Conservation (phyloP, 2,113 vertebrate genomes). For the Hyaena hyaena region DNA sequence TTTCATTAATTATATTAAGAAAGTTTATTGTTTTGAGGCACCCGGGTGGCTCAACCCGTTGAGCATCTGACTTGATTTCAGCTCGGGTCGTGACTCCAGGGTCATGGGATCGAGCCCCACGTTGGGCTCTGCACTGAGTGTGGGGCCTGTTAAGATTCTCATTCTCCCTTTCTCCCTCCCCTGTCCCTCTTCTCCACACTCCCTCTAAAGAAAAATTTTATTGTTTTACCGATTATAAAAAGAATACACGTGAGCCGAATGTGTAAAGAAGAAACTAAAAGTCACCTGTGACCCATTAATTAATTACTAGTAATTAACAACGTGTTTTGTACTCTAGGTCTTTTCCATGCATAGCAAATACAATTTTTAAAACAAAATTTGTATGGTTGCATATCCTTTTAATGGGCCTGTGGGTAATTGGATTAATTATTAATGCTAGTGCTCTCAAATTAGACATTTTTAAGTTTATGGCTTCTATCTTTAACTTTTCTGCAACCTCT, state of each 20-base stretch:
- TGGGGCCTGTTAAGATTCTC: no score
- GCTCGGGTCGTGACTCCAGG: no score
- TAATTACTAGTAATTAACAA: not conserved
- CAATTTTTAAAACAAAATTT: not conserved
- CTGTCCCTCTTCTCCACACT: no score
- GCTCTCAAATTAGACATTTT: not conserved
- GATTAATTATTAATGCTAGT: not conserved
- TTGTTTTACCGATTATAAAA: not conserved
- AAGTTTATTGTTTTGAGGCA: not conserved
- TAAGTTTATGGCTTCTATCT: not conserved
- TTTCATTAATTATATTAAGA: not conserved
- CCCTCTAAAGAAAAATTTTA: not conserved
- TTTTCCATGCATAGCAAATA: not conserved
- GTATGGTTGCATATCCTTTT: not conserved
- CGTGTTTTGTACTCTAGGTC: not conserved
- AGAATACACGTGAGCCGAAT: not conserved
- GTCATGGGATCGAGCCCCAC: no score
- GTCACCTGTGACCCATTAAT: not conserved
- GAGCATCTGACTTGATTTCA: no score
- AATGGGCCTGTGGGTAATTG: not conserved
- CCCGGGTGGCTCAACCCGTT: no score
- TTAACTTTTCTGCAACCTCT: not conserved
- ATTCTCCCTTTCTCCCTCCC: no score
- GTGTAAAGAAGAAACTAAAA: conserved; percentile 17
- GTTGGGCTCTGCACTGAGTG: no score